Base-by-base conservation (phyloP, 2,797 vertebrate genomes). In the Myiothlypis chrysogaster region DNA sequence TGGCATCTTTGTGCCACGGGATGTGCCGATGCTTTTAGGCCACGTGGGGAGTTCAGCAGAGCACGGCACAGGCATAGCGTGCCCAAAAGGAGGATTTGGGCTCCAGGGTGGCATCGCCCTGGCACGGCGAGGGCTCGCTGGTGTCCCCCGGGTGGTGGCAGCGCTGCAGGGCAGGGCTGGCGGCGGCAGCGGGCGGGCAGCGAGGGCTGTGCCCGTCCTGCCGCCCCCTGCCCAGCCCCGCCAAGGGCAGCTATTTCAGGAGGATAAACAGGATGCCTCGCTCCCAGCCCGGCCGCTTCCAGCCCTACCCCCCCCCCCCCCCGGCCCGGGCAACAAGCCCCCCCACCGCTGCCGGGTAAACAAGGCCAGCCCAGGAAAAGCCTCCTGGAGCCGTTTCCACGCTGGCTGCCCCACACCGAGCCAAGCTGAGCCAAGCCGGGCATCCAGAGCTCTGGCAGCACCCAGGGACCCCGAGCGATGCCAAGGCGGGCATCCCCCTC, bases 231-330 rank as follows among this genome's bases (percentile, higher is more conserved):
- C 80, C 24, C 84, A 70, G 37, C 66, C 65, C 56, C 34, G 73
- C 87, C 17, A 0, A 53, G 83, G 39, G 69, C 70, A 50, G 93
- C 92, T 92, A 96, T 96, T 96, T 93, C 83, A 37, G 90, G 90
- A 81, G 86, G 39, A 83, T 84, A 96, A 96, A 96, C 96, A 96
- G 92, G 96, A 95, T 93, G 90, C 90, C 44, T 69, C 4, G 2
- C 30, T 72, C 22, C 80, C 34, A 22, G 37, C 53, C 52, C 17
- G 73, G 72, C 79, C 94, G 32, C 87, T 90, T 91, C 84, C 89
- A 39, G 37, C 10, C 49, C 78, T 70, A 69, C 72, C 72, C 57
- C 86, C 87, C 69, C 57, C 89, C 89, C 19, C 57, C 89, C 89
- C 19, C n/a, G n/a, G n/a, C n/a, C n/a, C n/a, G n/a, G n/a, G n/a